These are phyloP conservation scores for Pandemis cinnamomeana DNA, from an alignment of 2,888 invertebrate genomes.

Conservation along the genomic window DNA sequence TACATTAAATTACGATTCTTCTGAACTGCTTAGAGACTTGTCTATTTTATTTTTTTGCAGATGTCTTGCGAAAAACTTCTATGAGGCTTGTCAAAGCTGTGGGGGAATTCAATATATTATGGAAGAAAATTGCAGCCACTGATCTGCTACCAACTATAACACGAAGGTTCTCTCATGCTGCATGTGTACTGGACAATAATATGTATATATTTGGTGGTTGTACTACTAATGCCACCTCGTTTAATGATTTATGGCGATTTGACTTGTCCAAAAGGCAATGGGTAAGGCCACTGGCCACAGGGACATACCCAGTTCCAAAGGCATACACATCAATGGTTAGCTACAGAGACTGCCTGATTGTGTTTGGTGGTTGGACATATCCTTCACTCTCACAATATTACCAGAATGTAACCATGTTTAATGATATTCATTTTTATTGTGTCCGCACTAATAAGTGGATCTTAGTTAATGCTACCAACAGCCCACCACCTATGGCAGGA, in stretches of 20 bases:
- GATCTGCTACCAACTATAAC: conserved; percentile 91
- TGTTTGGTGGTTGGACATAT: conserved; percentile 98
- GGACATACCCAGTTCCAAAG: conserved; percentile 96
- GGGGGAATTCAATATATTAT: conserved; percentile 89
- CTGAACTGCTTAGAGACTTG: not conserved
- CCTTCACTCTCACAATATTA: conserved; percentile 93
- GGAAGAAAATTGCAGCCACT: conserved; percentile 86
- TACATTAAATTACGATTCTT: not conserved
- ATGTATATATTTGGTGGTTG: conserved; percentile 99
- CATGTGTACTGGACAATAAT: conserved; percentile 91
- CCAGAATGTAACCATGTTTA: conserved; percentile 94
- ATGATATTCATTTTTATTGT: conserved; percentile 95
- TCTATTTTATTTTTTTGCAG: conserved; percentile 77
- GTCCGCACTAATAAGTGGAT: conserved; percentile 92
- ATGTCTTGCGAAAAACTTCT: conserved; percentile 90
- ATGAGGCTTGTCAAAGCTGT: conserved; percentile 91
- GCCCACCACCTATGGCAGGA: conserved; percentile 94
- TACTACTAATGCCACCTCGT: conserved; percentile 96
- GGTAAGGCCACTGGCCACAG: conserved; percentile 93
- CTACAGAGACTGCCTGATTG: conserved; percentile 91
- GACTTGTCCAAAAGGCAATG: conserved; percentile 94
- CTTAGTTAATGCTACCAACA: conserved; percentile 86
- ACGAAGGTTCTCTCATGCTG: conserved; percentile 96
- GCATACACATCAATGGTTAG: conserved; percentile 97
- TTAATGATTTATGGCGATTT: conserved; percentile 98